These are phyloP conservation scores for Pitangus sulphuratus DNA, from an alignment of 2,797 vertebrate species.

Conservation along the genomic window DNA sequence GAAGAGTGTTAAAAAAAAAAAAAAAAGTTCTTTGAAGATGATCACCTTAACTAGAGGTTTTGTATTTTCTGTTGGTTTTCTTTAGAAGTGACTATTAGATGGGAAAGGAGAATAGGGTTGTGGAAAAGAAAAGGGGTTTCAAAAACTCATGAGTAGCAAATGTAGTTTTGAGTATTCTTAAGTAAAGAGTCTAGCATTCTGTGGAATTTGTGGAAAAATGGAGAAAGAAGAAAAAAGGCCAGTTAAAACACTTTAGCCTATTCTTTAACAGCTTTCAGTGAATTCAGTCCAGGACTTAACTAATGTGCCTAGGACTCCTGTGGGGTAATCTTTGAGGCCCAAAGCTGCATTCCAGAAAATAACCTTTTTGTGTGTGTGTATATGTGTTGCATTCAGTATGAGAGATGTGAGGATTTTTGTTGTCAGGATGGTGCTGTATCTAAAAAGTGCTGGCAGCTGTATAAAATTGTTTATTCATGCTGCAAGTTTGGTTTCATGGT, in stretches of 20 bases:
- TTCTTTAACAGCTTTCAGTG: not conserved
- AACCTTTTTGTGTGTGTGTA: accelerated
- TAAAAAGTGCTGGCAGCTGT: not conserved
- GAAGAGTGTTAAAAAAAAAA: not conserved
- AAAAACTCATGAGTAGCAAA: not conserved
- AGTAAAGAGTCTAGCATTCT: not conserved
- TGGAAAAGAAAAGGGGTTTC: not conserved
- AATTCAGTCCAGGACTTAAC: not conserved
- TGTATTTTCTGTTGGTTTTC: accelerated
- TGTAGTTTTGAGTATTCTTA: not conserved
- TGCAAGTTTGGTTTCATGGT: not conserved
- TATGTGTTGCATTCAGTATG: not conserved
- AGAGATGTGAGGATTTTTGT: not conserved
- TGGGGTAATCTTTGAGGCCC: not conserved
- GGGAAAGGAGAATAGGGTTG: not conserved
- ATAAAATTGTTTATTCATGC: not conserved
- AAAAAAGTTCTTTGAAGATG: not conserved
- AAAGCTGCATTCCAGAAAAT: not conserved
- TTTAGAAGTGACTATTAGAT: not conserved
- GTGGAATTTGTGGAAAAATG: not conserved
- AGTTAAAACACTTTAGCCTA: not conserved
- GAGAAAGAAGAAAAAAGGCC: not conserved
- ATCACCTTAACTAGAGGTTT: not conserved
- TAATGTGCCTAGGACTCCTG: not conserved
- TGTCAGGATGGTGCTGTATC: not conserved